Percentiles rank a stretch among this genome's conserved stretches.
phyloP scores from a whole-genome alignment of 2,113 vertebrate genomes.

The Uria aalge region DNA sequence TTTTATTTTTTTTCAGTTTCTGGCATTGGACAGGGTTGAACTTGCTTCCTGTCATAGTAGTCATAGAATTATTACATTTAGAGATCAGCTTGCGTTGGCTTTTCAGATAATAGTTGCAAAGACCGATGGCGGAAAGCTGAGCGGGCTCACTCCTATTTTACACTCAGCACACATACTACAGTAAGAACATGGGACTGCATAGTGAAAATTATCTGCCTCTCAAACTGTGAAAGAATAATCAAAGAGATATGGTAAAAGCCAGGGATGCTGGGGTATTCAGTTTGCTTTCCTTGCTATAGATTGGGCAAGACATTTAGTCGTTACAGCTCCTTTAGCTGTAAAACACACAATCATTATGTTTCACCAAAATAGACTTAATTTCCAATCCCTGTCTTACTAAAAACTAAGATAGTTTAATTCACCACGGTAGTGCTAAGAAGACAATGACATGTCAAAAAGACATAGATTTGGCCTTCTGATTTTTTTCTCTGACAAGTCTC shows the following conservation, averaged over 20 bases:
- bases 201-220: background rate
- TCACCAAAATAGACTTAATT: background rate
- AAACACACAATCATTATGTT: background rate
- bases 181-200: background rate
- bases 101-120: background rate
- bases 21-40: background rate
- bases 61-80: background rate
- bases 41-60: background rate
- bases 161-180: background rate
- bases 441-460: background rate
- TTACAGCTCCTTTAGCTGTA: background rate
- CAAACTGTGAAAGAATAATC: background rate
- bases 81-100: background rate
- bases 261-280: background rate
- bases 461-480: background rate
- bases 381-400: background rate
- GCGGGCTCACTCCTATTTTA: background rate
- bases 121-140: background rate
- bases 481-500: background rate
- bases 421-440: background rate
- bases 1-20: background rate
- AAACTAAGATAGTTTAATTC: background rate
- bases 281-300: background rate
- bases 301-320: background rate
- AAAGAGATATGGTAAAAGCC: background rate